These are phyloP conservation scores for Brachylomia viminalis DNA, from an alignment of 2,888 invertebrate species.

Conservation along the genomic window DNA sequence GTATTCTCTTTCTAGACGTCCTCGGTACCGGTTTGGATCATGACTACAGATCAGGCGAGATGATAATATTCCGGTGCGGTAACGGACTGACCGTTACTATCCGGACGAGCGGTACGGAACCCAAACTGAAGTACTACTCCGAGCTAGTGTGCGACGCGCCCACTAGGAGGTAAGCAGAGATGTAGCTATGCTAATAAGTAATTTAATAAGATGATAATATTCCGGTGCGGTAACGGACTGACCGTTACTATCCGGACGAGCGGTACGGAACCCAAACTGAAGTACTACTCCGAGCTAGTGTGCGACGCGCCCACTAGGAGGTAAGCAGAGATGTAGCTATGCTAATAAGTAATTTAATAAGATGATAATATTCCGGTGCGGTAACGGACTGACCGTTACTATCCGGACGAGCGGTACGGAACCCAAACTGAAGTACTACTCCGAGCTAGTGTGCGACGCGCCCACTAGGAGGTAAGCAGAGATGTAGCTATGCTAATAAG, in stretches of 20 bases:
- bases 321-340: slow-evolving; percentile 63
- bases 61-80: slow-evolving; percentile 98
- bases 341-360: slow-evolving; percentile 76
- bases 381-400: slow-evolving; percentile 96
- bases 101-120: slow-evolving; percentile 99
- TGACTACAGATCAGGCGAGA: slow-evolving; percentile 92
- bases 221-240: slow-evolving; percentile 96
- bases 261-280: slow-evolving; percentile 99
- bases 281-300: slow-evolving; percentile 98
- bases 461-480: slow-evolving; percentile 69
- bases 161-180: slow-evolving; percentile 68
- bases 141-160: slow-evolving; percentile 93
- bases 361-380: slow-evolving; percentile 98
- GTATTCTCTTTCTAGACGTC: slow-evolving; percentile 72
- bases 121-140: slow-evolving; percentile 99
- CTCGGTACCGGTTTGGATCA: slow-evolving; percentile 86
- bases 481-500: no score
- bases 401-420: slow-evolving; percentile 99
- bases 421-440: slow-evolving; percentile 99
- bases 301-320: slow-evolving; percentile 80
- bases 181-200: no score
- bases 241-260: slow-evolving; percentile 97
- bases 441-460: slow-evolving; percentile 94
- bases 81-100: slow-evolving; percentile 97
- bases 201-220: slow-evolving; percentile 97